These are phyloP conservation scores for Pseudomyrmex cubaensis DNA, from an alignment of 1,140 invertebrate genomes.

Conservation along the genomic window DNA sequence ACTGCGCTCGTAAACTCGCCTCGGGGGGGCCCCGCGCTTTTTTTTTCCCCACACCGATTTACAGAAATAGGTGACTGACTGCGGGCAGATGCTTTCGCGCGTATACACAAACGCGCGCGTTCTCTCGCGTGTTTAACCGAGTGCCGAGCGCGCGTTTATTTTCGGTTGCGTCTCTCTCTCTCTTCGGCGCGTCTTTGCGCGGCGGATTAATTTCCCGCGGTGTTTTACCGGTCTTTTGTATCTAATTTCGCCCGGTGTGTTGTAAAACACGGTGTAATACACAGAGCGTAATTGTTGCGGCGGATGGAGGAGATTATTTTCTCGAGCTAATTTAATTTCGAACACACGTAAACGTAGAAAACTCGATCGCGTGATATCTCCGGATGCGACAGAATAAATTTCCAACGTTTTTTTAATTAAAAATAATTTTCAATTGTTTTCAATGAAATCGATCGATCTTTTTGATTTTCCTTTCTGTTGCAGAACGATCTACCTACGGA, in stretches of 20 bases:
- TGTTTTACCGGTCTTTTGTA: neutral
- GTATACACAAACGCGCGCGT: neutral
- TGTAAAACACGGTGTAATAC: neutral
- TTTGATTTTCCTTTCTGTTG: conserved; percentile 40
- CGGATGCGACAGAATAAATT: too few relatives aligned
- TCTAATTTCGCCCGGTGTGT: neutral
- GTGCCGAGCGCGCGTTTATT: conserved; percentile 24
- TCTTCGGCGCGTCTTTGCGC: neutral
- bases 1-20: neutral
- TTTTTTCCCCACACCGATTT: too few relatives aligned
- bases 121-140: conserved; percentile 14
- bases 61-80: conserved; percentile 34
- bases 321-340: too few relatives aligned
- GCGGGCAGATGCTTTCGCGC: conserved; percentile 32
- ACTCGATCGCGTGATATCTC: too few relatives aligned
- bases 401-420: too few relatives aligned
- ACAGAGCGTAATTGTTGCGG: neutral
- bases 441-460: neutral
- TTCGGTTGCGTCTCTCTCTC: neutral
- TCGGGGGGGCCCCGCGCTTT: neutral
- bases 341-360: too few relatives aligned
- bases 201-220: conserved; percentile 3
- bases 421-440: too few relatives aligned
- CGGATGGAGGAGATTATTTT: neutral
- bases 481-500: conserved; percentile 41